Evolutionary conservation across 2,797 vertebrate species (phyloP).

Genomic region (Lacerta bilineata): DNA sequence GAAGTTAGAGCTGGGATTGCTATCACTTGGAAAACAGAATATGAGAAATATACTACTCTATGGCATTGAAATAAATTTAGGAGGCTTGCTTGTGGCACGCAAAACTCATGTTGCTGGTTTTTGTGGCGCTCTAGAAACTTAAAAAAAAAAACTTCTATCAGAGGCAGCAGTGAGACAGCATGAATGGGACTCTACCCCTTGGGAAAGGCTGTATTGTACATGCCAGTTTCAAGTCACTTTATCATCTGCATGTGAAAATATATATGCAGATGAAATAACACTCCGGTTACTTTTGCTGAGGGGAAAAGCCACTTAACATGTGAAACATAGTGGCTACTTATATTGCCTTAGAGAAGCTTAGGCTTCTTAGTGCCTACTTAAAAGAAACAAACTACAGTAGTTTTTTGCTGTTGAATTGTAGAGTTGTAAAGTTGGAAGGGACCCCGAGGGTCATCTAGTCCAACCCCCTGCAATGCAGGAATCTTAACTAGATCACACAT

Average conservation of each 20-base stretch:
- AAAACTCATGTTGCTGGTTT: not conserved
- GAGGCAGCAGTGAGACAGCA: not conserved
- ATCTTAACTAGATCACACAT: no score
- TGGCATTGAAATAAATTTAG: not conserved
- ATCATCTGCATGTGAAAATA: slow-evolving; percentile 49
- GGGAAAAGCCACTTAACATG: slow-evolving; percentile 12
- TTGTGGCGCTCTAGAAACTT: not conserved
- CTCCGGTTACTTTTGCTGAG: not conserved
- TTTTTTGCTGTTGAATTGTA: not conserved
- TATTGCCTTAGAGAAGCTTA: not conserved
- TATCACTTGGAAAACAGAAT: not conserved
- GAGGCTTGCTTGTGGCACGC: not conserved
- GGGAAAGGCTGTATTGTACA: slow-evolving; percentile 52
- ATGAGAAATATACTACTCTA: not conserved
- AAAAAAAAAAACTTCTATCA: not conserved
- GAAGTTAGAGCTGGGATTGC: not conserved
- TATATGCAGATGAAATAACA: not conserved
- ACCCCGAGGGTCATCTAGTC: no score
- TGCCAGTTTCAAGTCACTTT: not conserved
- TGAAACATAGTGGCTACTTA: not conserved
- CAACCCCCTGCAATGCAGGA: no score
- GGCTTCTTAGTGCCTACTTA: not conserved
- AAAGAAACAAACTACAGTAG: not conserved
- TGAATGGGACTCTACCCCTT: not conserved
- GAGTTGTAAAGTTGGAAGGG: no score